phyloP scores from a whole-genome alignment of 2,888 invertebrate species.

The Boloria selene region DNA sequence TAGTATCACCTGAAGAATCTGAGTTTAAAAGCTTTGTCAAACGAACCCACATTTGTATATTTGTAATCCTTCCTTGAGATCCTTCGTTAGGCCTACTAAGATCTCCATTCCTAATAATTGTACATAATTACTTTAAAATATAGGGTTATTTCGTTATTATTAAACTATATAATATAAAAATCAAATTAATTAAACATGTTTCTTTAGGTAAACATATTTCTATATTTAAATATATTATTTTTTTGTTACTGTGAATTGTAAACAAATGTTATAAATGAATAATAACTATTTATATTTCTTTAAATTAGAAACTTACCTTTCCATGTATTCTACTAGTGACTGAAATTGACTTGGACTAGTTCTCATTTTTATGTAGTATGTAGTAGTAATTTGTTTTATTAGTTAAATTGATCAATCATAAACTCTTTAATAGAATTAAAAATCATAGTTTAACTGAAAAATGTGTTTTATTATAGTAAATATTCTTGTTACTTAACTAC shows the following conservation, averaged over 20 bases:
- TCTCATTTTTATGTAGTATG: slow-evolving; percentile 25
- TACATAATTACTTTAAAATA: not conserved
- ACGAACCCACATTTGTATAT: slow-evolving; percentile 34
- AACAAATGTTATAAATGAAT: too few relatives aligned
- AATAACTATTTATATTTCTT: not conserved
- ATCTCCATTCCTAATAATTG: slow-evolving; percentile 24
- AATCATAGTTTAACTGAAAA: not conserved
- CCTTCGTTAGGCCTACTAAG: slow-evolving; percentile 24
- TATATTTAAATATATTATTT: too few relatives aligned
- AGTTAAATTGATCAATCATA: not conserved
- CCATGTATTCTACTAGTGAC: slow-evolving; percentile 19
- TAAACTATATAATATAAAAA: too few relatives aligned
- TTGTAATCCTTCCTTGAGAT: slow-evolving; percentile 21
- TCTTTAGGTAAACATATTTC: too few relatives aligned
- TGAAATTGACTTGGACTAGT: slow-evolving; percentile 24
- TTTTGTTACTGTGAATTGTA: too few relatives aligned
- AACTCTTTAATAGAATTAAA: not conserved
- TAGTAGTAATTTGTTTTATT: not conserved
- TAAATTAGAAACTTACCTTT: slow-evolving; percentile 11
- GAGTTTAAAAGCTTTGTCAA: slow-evolving; percentile 35
- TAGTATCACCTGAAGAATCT: slow-evolving; percentile 36
- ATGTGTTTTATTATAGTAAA: not conserved
- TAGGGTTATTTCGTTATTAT: too few relatives aligned
- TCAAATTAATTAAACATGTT: too few relatives aligned
- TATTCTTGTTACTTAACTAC: slow-evolving; percentile 7